Base-by-base conservation (phyloP, 2,888 invertebrate genomes). In the Brachypalpus laphriformis region DNA sequence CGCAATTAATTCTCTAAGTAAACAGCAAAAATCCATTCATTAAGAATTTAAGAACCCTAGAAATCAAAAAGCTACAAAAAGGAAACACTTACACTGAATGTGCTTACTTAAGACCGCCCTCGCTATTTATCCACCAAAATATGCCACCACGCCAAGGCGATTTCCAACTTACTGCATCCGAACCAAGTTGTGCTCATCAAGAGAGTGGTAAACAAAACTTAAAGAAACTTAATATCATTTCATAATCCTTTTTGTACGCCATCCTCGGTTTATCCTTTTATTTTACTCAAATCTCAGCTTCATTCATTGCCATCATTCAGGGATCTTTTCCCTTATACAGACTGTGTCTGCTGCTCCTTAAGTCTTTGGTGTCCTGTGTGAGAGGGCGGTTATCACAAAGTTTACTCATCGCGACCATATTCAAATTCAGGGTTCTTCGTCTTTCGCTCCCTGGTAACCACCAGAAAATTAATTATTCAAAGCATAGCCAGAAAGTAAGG, bases 381-480 rank as follows among this genome's bases (percentile, higher is more conserved):
- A 16, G 11, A 31, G 11, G 16, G 22, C 4, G n/a, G 40, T 34
- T 34, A 9, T 7, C 14, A n/a, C 40, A 66, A 59, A 76, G 47
- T 57, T 57, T 65, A 75, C 74, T 65, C 65, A 57, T 57, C 49
- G 47, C 65, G 57, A 66, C 75, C 75, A 75, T 66, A 75, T 75
- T 75, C 66, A 66, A 75, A 75, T 47, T 28, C 40, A 45, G 25
- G 22, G 34, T 20, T 42, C 56, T 45, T 70, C 25, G 47, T 28
- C 56, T 37, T 45, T 42, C 16, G 31, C 47, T 59, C 40, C 65
- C 56, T 20, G 47, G 11, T 7, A 20, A 49, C 56, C 40, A 28
- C 76, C 37, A 51, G 25, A 14, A 59, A 76, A 76, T 76, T 76
- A 76, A 76, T 76, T 76, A 76, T 76, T 68, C 66, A 76, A 76